A percentile compares a stretch with the other conserved stretches of the same genome.
These are phyloP conservation scores for Lota lota DNA, from an alignment of 2,113 vertebrate species.

Conservation along the genomic window DNA sequence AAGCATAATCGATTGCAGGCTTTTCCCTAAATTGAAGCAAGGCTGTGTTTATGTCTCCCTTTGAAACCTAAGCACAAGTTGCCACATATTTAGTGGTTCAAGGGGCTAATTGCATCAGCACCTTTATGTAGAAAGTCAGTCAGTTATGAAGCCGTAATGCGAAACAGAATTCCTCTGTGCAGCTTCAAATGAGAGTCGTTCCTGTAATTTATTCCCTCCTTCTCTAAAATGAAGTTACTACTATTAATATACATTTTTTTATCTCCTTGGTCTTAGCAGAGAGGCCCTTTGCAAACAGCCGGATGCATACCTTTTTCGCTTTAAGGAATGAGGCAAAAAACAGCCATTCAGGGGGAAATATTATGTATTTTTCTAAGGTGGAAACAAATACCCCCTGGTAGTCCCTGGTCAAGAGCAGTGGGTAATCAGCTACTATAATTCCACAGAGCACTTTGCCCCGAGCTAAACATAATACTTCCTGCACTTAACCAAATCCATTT, in stretches of 20 bases:
- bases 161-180: conserved; percentile 54
- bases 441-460: conserved; percentile 66
- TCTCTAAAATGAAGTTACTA: conserved; percentile 3
- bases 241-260: conserved; percentile 10
- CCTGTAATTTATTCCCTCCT: conserved; percentile 46
- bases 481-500: conserved; percentile 70
- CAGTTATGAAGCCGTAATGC: conserved; percentile 63
- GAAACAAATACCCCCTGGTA: conserved; percentile 68
- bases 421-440: conserved; percentile 66
- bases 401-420: conserved; percentile 55
- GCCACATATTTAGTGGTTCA: conserved; percentile 49
- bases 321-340: conserved; percentile 45
- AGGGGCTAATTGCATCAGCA: conserved; percentile 65
- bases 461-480: conserved; percentile 72
- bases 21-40: conserved; percentile 55
- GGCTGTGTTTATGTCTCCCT: conserved; percentile 61
- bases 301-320: conserved; percentile 42
- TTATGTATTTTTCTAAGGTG: conserved; percentile 68
- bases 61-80: conserved; percentile 63
- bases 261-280: conserved; percentile 37
- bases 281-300: conserved; percentile 40
- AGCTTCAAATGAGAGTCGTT: conserved; percentile 43
- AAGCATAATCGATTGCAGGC: conserved; percentile 59
- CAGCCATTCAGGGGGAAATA: conserved; percentile 59
- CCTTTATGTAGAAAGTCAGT: conserved; percentile 63